Conservation (phyloP, 1,140 invertebrate genomes). For the Drosophila paulistorum region DNA sequence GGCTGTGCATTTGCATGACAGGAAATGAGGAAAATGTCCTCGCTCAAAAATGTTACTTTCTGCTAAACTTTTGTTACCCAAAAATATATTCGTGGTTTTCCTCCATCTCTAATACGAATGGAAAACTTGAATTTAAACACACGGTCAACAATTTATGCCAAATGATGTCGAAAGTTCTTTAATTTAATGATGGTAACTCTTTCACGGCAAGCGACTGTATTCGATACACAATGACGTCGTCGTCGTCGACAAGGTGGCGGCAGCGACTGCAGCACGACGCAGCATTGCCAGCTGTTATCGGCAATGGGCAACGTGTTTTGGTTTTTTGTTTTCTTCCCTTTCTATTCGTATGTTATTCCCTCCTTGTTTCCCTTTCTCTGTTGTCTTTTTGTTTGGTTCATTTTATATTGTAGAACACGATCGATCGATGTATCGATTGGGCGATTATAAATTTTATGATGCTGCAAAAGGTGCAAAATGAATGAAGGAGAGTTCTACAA, state of each 20-base stretch:
- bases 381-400: neutral
- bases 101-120: no score
- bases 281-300: conserved; percentile 52
- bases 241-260: no score
- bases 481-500: neutral
- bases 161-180: no score
- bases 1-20: no score
- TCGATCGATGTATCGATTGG: neutral
- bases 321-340: conserved; percentile 28
- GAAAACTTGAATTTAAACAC: no score
- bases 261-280: conserved; percentile 13
- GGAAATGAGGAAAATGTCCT: no score
- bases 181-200: neutral
- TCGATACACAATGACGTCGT: conserved; percentile 3
- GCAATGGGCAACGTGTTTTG: conserved; percentile 40
- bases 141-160: no score
- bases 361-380: neutral
- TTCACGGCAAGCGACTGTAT: conserved; percentile 20
- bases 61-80: no score
- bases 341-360: conserved; percentile 6
- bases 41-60: no score
- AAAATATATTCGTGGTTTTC: no score
- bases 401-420: neutral
- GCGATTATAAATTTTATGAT: conserved; percentile 6
- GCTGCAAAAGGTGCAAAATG: neutral